Evolutionary conservation across 2,888 invertebrate genomes (phyloP).

Genomic region (Augochlorella aurata): DNA sequence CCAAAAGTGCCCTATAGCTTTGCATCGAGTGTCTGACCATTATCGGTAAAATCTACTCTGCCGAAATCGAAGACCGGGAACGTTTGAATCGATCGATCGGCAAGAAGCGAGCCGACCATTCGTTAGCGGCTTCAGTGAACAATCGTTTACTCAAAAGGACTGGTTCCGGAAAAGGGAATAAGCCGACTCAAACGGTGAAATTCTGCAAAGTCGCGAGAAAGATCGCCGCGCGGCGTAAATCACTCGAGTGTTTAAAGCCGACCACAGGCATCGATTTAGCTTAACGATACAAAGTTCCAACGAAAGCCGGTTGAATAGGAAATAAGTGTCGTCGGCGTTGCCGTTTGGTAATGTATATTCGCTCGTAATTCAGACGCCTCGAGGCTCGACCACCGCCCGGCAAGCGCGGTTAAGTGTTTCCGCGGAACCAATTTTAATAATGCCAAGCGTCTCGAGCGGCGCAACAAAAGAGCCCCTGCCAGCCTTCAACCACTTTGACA

Average conservation of each 20-base stretch:
- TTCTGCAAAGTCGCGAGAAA: not conserved
- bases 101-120: no score
- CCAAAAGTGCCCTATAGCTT: not conserved
- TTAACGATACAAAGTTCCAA: slow-evolving; percentile 12
- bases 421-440: slow-evolving; percentile 74
- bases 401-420: slow-evolving; percentile 67
- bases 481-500: slow-evolving; percentile 56
- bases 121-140: no score
- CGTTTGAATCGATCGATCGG: no score
- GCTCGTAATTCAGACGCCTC: slow-evolving; percentile 66
- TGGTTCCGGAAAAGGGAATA: no score
- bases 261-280: slow-evolving; percentile 11
- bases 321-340: slow-evolving; percentile 25
- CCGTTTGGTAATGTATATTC: slow-evolving; percentile 53
- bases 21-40: not conserved
- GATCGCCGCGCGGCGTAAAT: slow-evolving; percentile 21
- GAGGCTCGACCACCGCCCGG: slow-evolving; percentile 62
- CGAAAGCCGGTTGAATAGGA: slow-evolving; percentile 5
- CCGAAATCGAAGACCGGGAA: no score
- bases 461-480: slow-evolving; percentile 54
- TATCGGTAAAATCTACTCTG: no score
- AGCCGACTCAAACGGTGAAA: not conserved
- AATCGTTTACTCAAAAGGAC: no score
- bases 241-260: slow-evolving; percentile 1
- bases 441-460: slow-evolving; percentile 59